Evolutionary conservation across 2,888 invertebrate species (phyloP), one percentile per base, ranked within the genome.

Genomic region (Odontocerum albicorne): DNA sequence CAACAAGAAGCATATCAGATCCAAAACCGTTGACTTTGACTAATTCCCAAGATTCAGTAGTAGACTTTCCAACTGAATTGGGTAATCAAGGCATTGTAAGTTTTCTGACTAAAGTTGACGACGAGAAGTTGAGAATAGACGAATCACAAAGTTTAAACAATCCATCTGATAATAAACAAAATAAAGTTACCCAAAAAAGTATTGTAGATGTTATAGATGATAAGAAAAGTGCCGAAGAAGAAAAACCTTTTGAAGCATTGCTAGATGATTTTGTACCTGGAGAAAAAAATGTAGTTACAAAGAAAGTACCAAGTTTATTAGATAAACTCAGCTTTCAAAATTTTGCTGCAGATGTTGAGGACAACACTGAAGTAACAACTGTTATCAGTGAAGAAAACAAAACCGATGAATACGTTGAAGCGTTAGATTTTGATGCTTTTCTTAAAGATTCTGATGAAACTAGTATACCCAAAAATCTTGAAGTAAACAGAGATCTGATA

Each of bases 381-480:
- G 44, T 45, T 17, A 19, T 27, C 38, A 33, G 2, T 1, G 17
- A 38, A 17, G 38, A 38, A 17, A 39, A 17, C 15, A 38, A 27
- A 12, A n/a, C 7, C 2, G 19, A 19, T 3, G 32, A 40, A 15
- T 7, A 10, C 1, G 10, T 31, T 17, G 46, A 35, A 20, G 12
- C 15, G 1, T 31, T 56, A 2, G 42, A 27, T 46, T 56, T 56
- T 16, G 57, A 57, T 22, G 52, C 35, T 4, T 52, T 52, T 43
- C 20, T 32, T 8, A 43, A 47, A 33, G 32, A 32, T 13, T 20
- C 36, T 4, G 45, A 46, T 15, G 52, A 47, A 17, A 42, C 43
- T 22, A n/a, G n/a, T 12, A 1, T 39, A 39, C 39, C 6, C n/a
- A 4, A 8, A 17, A 39, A 10, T 13, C n/a, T 33, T n/a, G 35